Percentiles rank a stretch among this genome's conserved stretches.
phyloP scores from a whole-genome alignment of 2,888 invertebrate genomes.

The Papilio elwesi region DNA sequence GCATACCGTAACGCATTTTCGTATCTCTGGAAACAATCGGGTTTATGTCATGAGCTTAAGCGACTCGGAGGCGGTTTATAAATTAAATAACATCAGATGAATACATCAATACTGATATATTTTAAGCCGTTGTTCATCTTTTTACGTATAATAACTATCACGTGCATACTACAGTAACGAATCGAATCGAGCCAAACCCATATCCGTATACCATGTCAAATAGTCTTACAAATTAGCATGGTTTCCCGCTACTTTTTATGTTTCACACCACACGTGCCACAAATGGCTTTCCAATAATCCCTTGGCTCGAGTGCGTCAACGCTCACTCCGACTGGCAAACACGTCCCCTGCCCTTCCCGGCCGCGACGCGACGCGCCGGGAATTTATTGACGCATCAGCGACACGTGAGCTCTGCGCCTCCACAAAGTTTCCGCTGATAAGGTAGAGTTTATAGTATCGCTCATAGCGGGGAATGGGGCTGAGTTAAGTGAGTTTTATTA shows the following conservation, averaged over 20 bases:
- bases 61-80: neutral
- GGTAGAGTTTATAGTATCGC: slow-evolving; percentile 4
- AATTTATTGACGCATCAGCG: slow-evolving; percentile 38
- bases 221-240: neutral
- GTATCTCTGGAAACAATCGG: neutral
- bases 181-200: no score
- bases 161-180: no score
- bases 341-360: slow-evolving; percentile 28
- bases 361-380: slow-evolving; percentile 10
- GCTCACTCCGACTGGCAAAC: slow-evolving; percentile 43
- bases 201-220: no score
- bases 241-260: slow-evolving; percentile 26
- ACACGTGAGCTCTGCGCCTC: slow-evolving; percentile 27
- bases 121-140: no score
- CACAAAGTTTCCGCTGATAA: slow-evolving; percentile 17
- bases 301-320: slow-evolving; percentile 49
- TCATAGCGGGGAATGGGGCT: neutral
- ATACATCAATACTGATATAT: no score
- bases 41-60: neutral
- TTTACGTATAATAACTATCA: no score
- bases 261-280: slow-evolving; percentile 45
- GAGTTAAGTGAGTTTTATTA: neutral
- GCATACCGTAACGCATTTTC: neutral
- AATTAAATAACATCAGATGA: neutral
- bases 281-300: slow-evolving; percentile 73